Conservation (phyloP, 1,140 invertebrate species). For the Drosophila pandora region DNA sequence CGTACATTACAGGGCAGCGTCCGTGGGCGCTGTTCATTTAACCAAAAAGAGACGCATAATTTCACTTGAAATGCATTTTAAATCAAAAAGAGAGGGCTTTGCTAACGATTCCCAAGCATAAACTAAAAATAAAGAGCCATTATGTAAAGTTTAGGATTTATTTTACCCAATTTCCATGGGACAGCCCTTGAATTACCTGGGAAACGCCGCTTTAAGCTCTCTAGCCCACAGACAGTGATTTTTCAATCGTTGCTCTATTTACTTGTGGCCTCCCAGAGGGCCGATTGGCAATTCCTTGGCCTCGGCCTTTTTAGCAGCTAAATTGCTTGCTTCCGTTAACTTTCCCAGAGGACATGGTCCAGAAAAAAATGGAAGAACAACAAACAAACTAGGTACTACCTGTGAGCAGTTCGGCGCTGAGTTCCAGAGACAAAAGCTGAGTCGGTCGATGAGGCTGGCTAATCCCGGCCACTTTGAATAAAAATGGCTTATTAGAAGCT, state of each 20-base stretch:
- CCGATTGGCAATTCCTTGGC: conserved; percentile 46
- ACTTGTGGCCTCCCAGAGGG: conserved; percentile 35
- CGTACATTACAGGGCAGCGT: no score
- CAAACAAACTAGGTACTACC: conserved; percentile 66
- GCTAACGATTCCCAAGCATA: no score
- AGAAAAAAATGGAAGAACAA: conserved; percentile 8
- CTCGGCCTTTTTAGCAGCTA: conserved; percentile 77
- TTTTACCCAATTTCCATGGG: background rate
- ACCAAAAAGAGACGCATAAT: no score
- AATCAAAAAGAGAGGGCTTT: no score
- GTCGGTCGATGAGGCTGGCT: conserved; percentile 61
- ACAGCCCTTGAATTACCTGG: background rate
- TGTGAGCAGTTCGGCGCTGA: conserved; percentile 32
- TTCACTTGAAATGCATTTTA: no score
- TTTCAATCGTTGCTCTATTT: conserved; percentile 51
- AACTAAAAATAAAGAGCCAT: background rate
- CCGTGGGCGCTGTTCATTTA: no score
- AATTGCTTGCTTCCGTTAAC: conserved; percentile 80
- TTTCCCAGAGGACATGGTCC: conserved; percentile 55
- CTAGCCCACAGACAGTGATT: conserved; percentile 7
- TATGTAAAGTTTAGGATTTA: background rate
- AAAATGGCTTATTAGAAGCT: background rate
- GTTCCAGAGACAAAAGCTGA: conserved; percentile 58
- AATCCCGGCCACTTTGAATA: conserved; percentile 46
- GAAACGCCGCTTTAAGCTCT: conserved; percentile 7